Evolutionary conservation across 2,797 vertebrate species (phyloP), one percentile per base, ranked within the genome.

Genomic region (Heliangelus exortis): DNA sequence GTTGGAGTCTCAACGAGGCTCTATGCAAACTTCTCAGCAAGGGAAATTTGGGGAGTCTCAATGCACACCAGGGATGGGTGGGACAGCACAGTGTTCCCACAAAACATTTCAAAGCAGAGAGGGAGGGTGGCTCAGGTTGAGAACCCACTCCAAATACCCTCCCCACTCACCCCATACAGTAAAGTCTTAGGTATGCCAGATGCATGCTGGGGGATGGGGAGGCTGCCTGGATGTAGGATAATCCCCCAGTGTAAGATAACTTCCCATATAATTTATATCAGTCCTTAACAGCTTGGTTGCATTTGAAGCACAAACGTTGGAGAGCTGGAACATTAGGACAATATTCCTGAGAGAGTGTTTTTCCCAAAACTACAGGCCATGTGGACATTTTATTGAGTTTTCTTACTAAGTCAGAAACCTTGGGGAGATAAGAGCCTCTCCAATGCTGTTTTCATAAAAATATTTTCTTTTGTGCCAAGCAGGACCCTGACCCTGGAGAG

Each of bases 241-340:
- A 96, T 96, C 96, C 94, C 67, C 62, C 76, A 87, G 0, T 47
- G 93, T 93, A 89, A 91, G 86, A 95, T 95, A 92, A 96, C 74
- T 82, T 84, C 78, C 74, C 87, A 17, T 13, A 17, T 59, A 31
- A 95, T 95, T 95, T 90, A 87, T 43, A 86, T 74, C 90, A 61
- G 74, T 74, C 50, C 25, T 21, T 15, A 51, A 51, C 50, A 51
- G 50, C 50, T 51, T 0, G 0, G 77, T 31, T 20, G 53, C 54
- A 28, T 26, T 59, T 25, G 6, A 59, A 87, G 45, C 74, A 71
- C 71, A 79, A 90, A 43, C 31, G 2, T 13, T 18, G 15, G 43
- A 87, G 54, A 21, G 21, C 80, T 79, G 69, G 39, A 69, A 31
- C n/a, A 69, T 79, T 51, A 84, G 85, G 39, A 73, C 34, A 15